Evolutionary conservation across 2,888 invertebrate genomes (phyloP).

Genomic region (Orgyia antiqua): DNA sequence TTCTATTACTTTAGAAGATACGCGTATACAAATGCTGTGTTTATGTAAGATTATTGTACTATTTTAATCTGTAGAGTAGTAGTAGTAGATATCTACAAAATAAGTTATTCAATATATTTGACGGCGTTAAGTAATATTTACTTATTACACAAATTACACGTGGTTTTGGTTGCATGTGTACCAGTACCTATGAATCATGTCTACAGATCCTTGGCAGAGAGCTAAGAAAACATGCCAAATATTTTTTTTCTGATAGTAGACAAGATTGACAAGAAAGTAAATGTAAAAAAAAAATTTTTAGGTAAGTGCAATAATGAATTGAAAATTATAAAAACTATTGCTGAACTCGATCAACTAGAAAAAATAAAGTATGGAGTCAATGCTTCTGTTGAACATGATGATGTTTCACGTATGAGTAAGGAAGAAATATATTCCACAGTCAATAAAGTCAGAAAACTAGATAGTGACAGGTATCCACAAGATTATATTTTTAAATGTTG

Average conservation of each 20-base stretch:
- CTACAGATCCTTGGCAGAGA: too few species aligned
- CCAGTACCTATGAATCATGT: too few species aligned
- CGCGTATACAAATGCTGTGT: neutral
- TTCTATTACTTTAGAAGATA: neutral
- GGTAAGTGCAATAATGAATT: slow-evolving; percentile 35
- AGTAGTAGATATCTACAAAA: too few species aligned
- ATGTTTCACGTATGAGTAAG: neutral
- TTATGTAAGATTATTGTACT: neutral
- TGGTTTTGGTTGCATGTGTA: too few species aligned
- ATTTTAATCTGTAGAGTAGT: too few species aligned
- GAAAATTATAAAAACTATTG: slow-evolving; percentile 23
- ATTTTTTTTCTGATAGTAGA: too few species aligned
- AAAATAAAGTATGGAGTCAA: slow-evolving; percentile 25
- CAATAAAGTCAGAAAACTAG: slow-evolving; percentile 33
- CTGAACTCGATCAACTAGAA: slow-evolving; percentile 25
- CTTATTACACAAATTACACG: too few species aligned
- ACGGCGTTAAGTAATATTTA: too few species aligned
- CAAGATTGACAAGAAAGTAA: too few species aligned
- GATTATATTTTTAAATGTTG: too few species aligned
- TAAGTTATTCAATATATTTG: too few species aligned
- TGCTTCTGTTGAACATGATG: slow-evolving; percentile 7
- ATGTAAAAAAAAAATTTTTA: slow-evolving; percentile 14
- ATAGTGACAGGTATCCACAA: slow-evolving; percentile 26
- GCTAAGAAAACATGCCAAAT: too few species aligned
- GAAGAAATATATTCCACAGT: slow-evolving; percentile 19